phyloP scores from a whole-genome alignment of 2,113 vertebrate species.

The Boulengeromyrus knoepffleri region DNA sequence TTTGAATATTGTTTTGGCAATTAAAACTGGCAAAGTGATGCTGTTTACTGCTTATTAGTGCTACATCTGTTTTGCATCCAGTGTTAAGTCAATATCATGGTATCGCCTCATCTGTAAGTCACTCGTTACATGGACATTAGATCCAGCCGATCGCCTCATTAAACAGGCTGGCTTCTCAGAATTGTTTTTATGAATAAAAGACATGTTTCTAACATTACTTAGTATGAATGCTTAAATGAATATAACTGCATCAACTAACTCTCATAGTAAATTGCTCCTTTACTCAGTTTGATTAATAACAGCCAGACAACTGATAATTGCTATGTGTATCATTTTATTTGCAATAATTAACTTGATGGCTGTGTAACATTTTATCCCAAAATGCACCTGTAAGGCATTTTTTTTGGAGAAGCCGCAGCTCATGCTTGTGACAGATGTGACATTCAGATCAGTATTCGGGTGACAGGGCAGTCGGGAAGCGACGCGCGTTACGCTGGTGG shows the following conservation, averaged over 20 bases:
- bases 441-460: not conserved
- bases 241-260: not conserved
- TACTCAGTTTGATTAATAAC: not conserved
- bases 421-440: not conserved
- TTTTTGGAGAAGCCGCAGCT: not conserved
- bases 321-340: not conserved
- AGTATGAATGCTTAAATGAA: not conserved
- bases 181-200: not conserved
- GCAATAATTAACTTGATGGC: not conserved
- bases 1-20: not conserved
- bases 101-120: not conserved
- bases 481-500: not conserved
- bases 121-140: not conserved
- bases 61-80: not conserved
- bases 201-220: not conserved
- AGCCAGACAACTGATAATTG: not conserved
- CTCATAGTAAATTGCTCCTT: not conserved
- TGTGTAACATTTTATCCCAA: not conserved
- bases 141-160: not conserved
- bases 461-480: not conserved
- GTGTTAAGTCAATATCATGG: not conserved
- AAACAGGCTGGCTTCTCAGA: not conserved
- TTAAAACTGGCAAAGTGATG: not conserved
- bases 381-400: not conserved
- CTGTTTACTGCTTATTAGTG: not conserved